A percentile compares a stretch with the other conserved stretches of the same genome.
Evolutionary conservation across 1,140 invertebrate species (phyloP).

Genomic region (Anoplolepis gracilipes): DNA sequence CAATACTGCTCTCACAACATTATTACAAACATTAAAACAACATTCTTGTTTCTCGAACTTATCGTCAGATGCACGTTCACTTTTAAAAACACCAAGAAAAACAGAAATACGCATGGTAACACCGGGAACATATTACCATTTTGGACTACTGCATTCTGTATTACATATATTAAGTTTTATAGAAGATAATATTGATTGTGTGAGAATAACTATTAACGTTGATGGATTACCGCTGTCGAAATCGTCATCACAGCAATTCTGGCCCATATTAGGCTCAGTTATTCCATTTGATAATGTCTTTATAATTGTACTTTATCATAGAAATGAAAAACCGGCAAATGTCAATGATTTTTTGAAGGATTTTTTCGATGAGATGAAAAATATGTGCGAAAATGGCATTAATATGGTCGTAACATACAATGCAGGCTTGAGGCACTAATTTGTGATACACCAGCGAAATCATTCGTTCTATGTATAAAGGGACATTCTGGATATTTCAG

Average conservation of each 20-base stretch:
- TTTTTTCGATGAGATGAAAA: background rate
- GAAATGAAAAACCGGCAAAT: background rate
- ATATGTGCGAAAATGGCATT: constrained; percentile 13
- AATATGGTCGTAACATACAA: background rate
- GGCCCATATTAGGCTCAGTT: constrained; percentile 7
- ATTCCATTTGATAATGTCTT: background rate
- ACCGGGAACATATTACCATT: background rate
- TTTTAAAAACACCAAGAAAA: constrained; percentile 12
- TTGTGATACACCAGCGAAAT: constrained; percentile 18
- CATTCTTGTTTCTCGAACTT: constrained; percentile 17
- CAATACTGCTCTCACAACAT: background rate
- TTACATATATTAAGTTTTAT: background rate
- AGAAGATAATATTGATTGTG: background rate
- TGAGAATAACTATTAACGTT: background rate
- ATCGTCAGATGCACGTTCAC: background rate
- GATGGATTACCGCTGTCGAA: constrained; percentile 1
- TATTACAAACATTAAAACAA: background rate
- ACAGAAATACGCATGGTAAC: background rate
- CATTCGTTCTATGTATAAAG: constrained; percentile 10
- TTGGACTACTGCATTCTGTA: background rate
- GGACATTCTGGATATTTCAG: constrained; percentile 14
- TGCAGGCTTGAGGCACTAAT: constrained; percentile 3
- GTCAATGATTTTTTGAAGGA: constrained; percentile 8
- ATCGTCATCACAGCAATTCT: constrained; percentile 6
- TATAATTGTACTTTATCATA: constrained; percentile 11